Evolutionary conservation across 2,888 invertebrate species (phyloP).

Genomic region (Eilema griseolum): DNA sequence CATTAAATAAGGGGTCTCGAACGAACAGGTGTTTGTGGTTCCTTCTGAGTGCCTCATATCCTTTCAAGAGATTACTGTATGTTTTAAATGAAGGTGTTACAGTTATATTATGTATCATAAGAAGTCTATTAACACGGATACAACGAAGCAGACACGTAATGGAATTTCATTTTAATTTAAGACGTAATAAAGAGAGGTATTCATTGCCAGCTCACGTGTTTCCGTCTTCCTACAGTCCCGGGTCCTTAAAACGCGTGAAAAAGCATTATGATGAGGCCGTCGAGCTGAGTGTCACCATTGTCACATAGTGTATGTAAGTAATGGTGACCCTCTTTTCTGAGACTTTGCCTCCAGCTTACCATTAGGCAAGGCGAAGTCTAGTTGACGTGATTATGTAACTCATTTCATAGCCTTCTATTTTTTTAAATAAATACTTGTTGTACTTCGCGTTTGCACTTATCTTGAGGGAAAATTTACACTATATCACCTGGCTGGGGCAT

Average conservation of each 20-base stretch:
- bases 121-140: background rate
- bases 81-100: conserved; percentile 3
- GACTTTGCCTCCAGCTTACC: too few species aligned
- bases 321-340: too few species aligned
- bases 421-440: background rate
- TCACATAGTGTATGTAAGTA: too few species aligned
- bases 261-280: too few species aligned
- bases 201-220: too few species aligned
- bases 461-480: background rate
- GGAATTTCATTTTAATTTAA: background rate
- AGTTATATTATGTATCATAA: background rate
- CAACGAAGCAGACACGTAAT: background rate
- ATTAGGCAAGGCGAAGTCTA: too few species aligned
- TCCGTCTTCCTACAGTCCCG: too few species aligned
- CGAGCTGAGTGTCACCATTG: too few species aligned
- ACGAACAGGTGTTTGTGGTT: conserved; percentile 49
- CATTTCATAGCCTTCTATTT: background rate
- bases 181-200: too few species aligned
- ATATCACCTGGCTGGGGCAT: background rate
- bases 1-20: conserved; percentile 55
- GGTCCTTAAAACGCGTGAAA: too few species aligned
- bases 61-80: conserved; percentile 22
- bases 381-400: background rate
- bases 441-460: background rate
- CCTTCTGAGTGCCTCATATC: conserved; percentile 26